Base-by-base conservation (phyloP, 2,888 invertebrate species). In the Amphipyra tragopoginis region DNA sequence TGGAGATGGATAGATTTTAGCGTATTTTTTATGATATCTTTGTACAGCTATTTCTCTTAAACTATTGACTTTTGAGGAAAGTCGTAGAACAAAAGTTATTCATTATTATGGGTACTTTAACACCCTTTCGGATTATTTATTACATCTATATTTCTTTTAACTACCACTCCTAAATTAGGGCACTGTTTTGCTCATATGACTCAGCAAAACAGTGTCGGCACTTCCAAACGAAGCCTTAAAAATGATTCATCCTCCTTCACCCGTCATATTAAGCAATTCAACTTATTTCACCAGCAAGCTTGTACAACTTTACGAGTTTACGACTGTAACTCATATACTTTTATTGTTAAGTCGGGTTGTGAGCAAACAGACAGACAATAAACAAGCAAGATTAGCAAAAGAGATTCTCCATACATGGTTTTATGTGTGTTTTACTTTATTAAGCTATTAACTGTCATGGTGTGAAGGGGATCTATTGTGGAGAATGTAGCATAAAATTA, bases 361-460 rank as follows among this genome's bases (percentile, higher is more conserved):
- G 36, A 42, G 43, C 70, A 77, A 65, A 80, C 65, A 73, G 58
- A 70, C 68, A 48, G 40, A 69, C 78, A 57, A 79, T 82, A 75
- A 84, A 85, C 64, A 72, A 61, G 29, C 54, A 74, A 64, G 68
- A 80, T 78, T 75, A 75, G 72, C 63, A 26, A 43, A 43, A 68
- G 66, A 54, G 49, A 58, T 69, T 50, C 56, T 52, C 77, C 72
- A 57, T 76, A 80, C 75, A 82, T 65, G 74, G 74, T 49, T 84
- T 83, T 72, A 84, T 79, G 84, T 75, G 65, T 78, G 79, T 81
- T 83, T 83, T 73, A 76, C 67, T 88, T 88, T 87, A 87, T 85
- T 77, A 71, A 79, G 65, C 78, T 72, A 85, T 87, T 83, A 85
- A 72, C 40, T 77, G 57, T 65, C 52, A 10, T 14, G 29, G 26